These are phyloP conservation scores for Mantis religiosa DNA, from an alignment of 2,888 invertebrate species.

Conservation along the genomic window DNA sequence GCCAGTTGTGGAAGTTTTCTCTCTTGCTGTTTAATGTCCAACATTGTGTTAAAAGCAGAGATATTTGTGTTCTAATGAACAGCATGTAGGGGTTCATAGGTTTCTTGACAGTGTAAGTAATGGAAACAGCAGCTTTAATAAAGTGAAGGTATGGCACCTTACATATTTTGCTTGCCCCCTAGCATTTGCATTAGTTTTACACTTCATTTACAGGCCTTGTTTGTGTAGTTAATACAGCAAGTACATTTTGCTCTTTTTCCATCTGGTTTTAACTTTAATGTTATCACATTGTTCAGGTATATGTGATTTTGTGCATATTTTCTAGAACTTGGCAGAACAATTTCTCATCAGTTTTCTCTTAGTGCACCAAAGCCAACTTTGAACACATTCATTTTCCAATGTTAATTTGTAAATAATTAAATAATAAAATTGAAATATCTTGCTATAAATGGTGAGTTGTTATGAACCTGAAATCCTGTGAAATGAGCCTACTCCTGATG, in stretches of 20 bases:
- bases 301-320: background rate
- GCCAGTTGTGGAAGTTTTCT: background rate
- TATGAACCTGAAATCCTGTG: background rate
- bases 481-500: background rate
- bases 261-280: background rate
- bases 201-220: background rate
- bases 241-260: background rate
- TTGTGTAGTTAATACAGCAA: background rate
- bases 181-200: background rate
- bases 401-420: background rate
- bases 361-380: background rate
- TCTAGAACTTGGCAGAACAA: background rate
- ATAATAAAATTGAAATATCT: background rate
- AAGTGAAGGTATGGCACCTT: background rate
- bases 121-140: background rate
- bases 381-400: background rate
- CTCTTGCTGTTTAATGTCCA: background rate
- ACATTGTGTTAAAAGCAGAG: background rate
- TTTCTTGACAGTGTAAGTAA: background rate
- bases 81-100: background rate
- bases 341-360: background rate
- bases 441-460: background rate
- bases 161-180: background rate
- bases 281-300: background rate
- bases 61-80: too few relatives aligned